Percentiles rank a stretch among this genome's conserved stretches.
phyloP scores from a whole-genome alignment of 1,140 invertebrate genomes.

The Druon quercuslanigerum region DNA sequence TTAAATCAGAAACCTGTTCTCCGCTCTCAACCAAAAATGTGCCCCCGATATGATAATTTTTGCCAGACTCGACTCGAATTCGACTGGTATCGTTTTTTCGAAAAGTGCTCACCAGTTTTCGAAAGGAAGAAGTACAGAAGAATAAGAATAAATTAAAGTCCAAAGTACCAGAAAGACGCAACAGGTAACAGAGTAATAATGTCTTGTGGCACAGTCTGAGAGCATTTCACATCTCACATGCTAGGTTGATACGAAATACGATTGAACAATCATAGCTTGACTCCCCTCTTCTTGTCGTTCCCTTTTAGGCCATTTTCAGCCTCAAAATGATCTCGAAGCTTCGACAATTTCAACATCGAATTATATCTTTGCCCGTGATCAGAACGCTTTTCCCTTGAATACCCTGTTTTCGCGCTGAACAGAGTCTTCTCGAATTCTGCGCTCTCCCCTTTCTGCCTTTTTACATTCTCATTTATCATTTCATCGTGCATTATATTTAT shows the following conservation, averaged over 20 bases:
- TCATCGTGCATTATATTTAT: slow-evolving; percentile 27
- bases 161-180: slow-evolving; percentile 55
- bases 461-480: slow-evolving; percentile 1
- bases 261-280: slow-evolving; percentile 12
- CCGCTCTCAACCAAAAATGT: too few species aligned
- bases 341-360: slow-evolving; percentile 39
- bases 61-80: neutral
- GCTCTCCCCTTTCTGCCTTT: neutral
- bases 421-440: slow-evolving; percentile 39
- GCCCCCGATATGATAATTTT: neutral
- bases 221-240: slow-evolving; percentile 61
- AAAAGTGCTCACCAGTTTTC: neutral
- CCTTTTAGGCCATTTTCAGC: slow-evolving; percentile 52
- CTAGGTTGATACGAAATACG: slow-evolving; percentile 41
- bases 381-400: slow-evolving; percentile 37
- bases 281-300: neutral
- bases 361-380: slow-evolving; percentile 26
- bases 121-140: slow-evolving; percentile 8
- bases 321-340: slow-evolving; percentile 36
- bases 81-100: neutral
- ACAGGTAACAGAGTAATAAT: slow-evolving; percentile 65
- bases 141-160: slow-evolving; percentile 34
- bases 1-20: too few species aligned
- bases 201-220: slow-evolving; percentile 64
- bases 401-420: slow-evolving; percentile 56